These are phyloP conservation scores for Stichodactyla mertensii DNA, from an alignment of 64 coral and sea anemone species.

Conservation along the genomic window DNA sequence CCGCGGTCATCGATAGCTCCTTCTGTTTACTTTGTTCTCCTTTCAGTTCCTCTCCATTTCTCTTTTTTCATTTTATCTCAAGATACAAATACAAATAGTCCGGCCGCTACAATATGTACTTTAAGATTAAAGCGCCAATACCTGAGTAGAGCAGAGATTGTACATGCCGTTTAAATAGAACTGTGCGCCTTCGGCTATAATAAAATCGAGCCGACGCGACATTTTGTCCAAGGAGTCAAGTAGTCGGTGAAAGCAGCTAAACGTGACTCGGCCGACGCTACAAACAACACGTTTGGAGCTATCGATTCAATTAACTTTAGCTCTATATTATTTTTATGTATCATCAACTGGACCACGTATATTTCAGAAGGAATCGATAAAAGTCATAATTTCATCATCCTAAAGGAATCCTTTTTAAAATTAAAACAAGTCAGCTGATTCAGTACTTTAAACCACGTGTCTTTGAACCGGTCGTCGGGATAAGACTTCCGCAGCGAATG, in stretches of 20 bases:
- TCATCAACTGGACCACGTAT: neutral
- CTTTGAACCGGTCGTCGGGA: no score
- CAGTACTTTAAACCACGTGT: no score
- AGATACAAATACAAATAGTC: neutral
- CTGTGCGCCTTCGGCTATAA: neutral
- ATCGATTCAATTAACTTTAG: neutral
- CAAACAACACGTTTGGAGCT: neutral
- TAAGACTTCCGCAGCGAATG: neutral
- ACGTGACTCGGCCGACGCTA: neutral
- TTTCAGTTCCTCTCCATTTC: neutral
- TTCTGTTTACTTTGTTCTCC: neutral
- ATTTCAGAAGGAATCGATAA: neutral
- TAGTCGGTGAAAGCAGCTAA: neutral
- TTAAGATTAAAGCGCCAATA: neutral
- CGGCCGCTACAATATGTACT: neutral
- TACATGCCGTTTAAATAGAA: neutral
- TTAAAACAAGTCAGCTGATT: no score
- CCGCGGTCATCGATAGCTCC: neutral
- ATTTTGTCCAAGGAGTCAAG: neutral
- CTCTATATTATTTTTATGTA: neutral
- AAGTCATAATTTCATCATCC: neutral
- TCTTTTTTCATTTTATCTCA: neutral
- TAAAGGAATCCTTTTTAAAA: neutral
- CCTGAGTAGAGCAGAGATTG: no score
- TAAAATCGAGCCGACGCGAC: neutral